A percentile compares a stretch with the other conserved stretches of the same genome.
phyloP scores from a whole-genome alignment of 1,140 invertebrate species.

The Gryon sp. region DNA sequence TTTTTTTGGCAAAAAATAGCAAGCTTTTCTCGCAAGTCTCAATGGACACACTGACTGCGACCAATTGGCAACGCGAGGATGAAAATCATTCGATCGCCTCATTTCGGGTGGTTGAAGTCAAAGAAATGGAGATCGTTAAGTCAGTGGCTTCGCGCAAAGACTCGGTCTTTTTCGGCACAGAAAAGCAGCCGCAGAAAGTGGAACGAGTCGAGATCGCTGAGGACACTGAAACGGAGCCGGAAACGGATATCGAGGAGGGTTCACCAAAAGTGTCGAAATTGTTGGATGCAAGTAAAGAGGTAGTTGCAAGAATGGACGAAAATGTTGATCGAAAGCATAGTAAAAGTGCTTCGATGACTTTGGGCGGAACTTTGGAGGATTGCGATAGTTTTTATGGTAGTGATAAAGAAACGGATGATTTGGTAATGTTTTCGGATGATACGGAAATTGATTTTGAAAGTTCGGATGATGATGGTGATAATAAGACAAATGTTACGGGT shows the following conservation, averaged over 20 bases:
- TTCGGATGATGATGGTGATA: conserved; percentile 74
- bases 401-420: conserved; percentile 84
- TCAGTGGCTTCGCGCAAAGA: conserved; percentile 76
- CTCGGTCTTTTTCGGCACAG: conserved; percentile 74
- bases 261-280: too few species aligned
- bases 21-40: conserved; percentile 86
- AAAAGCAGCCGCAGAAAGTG: conserved; percentile 76
- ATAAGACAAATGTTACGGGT: conserved; percentile 67
- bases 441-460: conserved; percentile 79
- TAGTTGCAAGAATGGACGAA: conserved; percentile 64
- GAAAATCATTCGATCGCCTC: conserved; percentile 67
- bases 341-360: conserved; percentile 56
- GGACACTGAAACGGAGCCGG: conserved; percentile 80
- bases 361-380: conserved; percentile 73
- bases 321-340: conserved; percentile 65
- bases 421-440: conserved; percentile 86
- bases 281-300: conserved; percentile 66
- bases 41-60: conserved; percentile 76
- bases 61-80: conserved; percentile 53
- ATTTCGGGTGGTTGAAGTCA: conserved; percentile 81
- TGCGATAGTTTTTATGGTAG: conserved; percentile 83
- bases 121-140: conserved; percentile 81
- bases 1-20: conserved; percentile 84
- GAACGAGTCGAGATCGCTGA: conserved; percentile 72
- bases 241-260: conserved; percentile 80